Evolutionary conservation across 2,113 vertebrate species (phyloP).

Genomic region (Struthidea cinerea): DNA sequence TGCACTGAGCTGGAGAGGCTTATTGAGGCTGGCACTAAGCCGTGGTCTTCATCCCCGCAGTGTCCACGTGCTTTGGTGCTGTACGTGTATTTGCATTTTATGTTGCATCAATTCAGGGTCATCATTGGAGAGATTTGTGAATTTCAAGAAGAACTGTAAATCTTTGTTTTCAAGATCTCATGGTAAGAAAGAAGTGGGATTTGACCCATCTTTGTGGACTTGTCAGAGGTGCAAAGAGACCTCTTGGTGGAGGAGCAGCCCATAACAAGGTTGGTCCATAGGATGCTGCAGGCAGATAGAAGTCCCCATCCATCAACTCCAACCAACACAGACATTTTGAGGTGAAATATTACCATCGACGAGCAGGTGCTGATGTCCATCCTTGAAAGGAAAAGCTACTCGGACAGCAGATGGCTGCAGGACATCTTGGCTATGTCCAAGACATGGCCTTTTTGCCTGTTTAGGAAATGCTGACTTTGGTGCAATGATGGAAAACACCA

Average conservation of each 20-base stretch:
- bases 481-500: neutral
- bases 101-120: accelerated
- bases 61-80: neutral
- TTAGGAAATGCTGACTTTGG: neutral
- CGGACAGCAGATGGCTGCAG: neutral
- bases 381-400: neutral
- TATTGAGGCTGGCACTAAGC: accelerated
- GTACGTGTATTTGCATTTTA: neutral
- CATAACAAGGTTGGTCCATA: accelerated
- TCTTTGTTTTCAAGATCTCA: neutral
- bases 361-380: neutral
- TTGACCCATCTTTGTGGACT: neutral
- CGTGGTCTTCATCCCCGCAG: accelerated
- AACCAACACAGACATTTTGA: neutral
- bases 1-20: neutral
- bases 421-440: neutral
- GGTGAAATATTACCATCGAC: accelerated
- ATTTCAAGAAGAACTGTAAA: neutral
- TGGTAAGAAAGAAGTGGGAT: neutral
- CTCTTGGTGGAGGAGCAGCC: neutral
- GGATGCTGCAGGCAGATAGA: neutral
- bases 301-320: neutral
- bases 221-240: neutral
- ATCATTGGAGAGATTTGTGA: accelerated
- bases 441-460: neutral